phyloP scores from a whole-genome alignment of 1,140 invertebrate species.

The Brachionus paranguensis region DNA sequence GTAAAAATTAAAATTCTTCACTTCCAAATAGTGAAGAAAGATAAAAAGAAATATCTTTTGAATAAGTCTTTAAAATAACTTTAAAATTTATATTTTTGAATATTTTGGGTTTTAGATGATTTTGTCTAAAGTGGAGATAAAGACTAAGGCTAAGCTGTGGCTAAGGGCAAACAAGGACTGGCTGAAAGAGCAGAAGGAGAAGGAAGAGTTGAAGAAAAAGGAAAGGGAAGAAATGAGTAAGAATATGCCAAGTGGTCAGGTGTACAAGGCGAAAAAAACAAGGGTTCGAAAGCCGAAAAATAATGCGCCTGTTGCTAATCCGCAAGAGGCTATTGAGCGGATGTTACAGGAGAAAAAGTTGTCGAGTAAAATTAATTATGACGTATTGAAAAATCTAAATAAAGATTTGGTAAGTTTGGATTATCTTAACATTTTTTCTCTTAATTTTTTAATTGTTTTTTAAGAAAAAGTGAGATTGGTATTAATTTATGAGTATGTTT shows the following conservation, averaged over 20 bases:
- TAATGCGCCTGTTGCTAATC: constrained; percentile 63
- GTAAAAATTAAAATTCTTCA: too few relatives aligned
- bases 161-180: constrained; percentile 74
- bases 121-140: constrained; percentile 71
- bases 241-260: not conserved
- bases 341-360: constrained; percentile 90
- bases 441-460: not conserved
- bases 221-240: constrained; percentile 40
- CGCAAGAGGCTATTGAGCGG: constrained; percentile 83
- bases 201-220: constrained; percentile 42
- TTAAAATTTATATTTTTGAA: not conserved
- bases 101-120: constrained; percentile 61
- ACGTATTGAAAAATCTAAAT: constrained; percentile 77
- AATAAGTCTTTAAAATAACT: not conserved
- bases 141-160: constrained; percentile 75
- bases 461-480: not conserved
- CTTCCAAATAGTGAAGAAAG: too few relatives aligned
- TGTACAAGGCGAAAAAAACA: not conserved
- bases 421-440: not conserved
- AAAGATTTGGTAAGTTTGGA: constrained; percentile 43
- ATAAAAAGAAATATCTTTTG: too few relatives aligned
- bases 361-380: constrained; percentile 93
- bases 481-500: too few relatives aligned
- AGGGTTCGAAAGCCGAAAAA: constrained; percentile 30
- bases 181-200: constrained; percentile 72